Evolutionary conservation across 2,888 invertebrate species (phyloP).

Genomic region (Catocala sponsa): DNA sequence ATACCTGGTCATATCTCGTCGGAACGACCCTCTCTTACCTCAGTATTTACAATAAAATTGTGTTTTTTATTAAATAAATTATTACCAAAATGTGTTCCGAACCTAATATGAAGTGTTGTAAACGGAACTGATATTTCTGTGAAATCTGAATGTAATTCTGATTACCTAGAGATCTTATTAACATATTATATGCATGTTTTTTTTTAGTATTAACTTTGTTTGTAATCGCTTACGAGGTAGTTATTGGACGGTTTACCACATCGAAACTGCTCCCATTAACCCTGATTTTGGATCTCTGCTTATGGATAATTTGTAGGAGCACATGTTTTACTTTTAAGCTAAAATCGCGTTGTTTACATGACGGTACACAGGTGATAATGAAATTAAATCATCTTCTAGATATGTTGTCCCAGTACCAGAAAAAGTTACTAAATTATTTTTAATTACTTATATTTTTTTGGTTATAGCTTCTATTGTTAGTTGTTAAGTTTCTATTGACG

Average conservation of each 20-base stretch:
- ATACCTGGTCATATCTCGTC: slow-evolving; percentile 46
- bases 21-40: slow-evolving; percentile 64
- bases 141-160: slow-evolving; percentile 50
- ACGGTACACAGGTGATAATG: slow-evolving; percentile 19
- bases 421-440: slow-evolving; percentile 23
- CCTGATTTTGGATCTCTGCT: slow-evolving; percentile 67
- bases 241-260: slow-evolving; percentile 44
- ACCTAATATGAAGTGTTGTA: slow-evolving; percentile 34
- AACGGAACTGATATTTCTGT: slow-evolving; percentile 41
- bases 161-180: slow-evolving; percentile 50
- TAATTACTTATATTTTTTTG: slow-evolving; percentile 19
- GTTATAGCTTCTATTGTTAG: slow-evolving; percentile 30
- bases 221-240: slow-evolving; percentile 53
- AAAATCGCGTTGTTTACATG: slow-evolving; percentile 23
- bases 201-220: slow-evolving; percentile 50
- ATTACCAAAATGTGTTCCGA: slow-evolving; percentile 74
- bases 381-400: slow-evolving; percentile 19
- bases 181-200: slow-evolving; percentile 45
- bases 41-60: slow-evolving; percentile 66
- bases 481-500: slow-evolving; percentile 34
- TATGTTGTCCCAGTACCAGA: slow-evolving; percentile 24
- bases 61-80: slow-evolving; percentile 56
- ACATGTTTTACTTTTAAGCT: slow-evolving; percentile 51
- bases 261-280: slow-evolving; percentile 47
- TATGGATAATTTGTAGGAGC: slow-evolving; percentile 57